Percentiles rank a stretch among this genome's conserved stretches.
Evolutionary conservation across 2,888 invertebrate genomes (phyloP).

Genomic region (Pseudoips prasinana): DNA sequence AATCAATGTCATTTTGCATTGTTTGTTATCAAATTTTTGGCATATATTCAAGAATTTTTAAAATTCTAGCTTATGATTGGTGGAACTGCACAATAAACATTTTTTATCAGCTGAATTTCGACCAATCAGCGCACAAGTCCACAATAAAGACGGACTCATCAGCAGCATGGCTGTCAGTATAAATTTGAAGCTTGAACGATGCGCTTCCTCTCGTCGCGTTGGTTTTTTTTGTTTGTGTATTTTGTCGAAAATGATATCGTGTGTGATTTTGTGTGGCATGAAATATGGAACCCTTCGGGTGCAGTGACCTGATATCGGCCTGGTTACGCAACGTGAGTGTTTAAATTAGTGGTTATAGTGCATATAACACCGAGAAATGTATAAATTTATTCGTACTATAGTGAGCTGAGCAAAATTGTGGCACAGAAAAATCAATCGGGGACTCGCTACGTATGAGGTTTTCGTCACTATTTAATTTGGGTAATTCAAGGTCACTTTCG

Average conservation of each 20-base stretch:
- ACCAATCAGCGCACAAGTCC: conserved; percentile 86
- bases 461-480: conserved; percentile 58
- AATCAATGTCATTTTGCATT: no score
- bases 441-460: conserved; percentile 55
- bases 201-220: conserved; percentile 90
- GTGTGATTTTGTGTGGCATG: conserved; percentile 75
- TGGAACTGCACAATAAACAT: conserved; percentile 38
- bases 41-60: conserved; percentile 56
- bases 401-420: conserved; percentile 37
- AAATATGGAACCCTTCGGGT: conserved; percentile 80
- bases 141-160: conserved; percentile 92
- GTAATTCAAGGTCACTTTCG: conserved; percentile 57
- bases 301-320: conserved; percentile 72
- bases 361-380: conserved; percentile 13
- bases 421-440: conserved; percentile 56
- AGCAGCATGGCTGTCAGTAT: conserved; percentile 98
- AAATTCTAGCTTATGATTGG: conserved; percentile 60
- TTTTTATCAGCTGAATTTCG: conserved; percentile 55
- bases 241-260: conserved; percentile 78
- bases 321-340: conserved; percentile 61
- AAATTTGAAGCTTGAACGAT: conserved; percentile 95
- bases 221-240: conserved; percentile 81
- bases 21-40: conserved; percentile 46
- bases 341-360: conserved; percentile 20
- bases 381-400: conserved; percentile 5